Percentiles rank a stretch among this genome's conserved stretches.
phyloP scores from a whole-genome alignment of 2,113 vertebrate genomes.

The Microcebus griseorufus region DNA sequence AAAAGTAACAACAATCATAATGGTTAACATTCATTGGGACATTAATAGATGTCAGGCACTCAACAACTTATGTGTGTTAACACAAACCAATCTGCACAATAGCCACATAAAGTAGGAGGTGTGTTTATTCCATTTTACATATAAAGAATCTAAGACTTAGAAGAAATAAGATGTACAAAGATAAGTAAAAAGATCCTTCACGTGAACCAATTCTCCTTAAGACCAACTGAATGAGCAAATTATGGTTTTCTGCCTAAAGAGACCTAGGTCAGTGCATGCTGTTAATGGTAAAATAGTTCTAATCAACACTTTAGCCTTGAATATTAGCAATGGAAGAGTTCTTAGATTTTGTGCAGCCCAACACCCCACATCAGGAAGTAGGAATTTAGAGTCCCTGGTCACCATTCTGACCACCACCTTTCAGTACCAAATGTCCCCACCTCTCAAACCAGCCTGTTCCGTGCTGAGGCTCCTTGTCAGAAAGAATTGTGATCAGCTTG shows the following conservation, averaged over 20 bases:
- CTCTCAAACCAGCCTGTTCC: not conserved
- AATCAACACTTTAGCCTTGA: not conserved
- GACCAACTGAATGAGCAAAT: not conserved
- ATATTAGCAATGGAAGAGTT: not conserved
- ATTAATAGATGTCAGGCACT: not conserved
- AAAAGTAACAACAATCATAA: not conserved
- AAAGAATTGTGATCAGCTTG: not conserved
- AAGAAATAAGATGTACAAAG: not conserved
- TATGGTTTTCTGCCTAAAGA: not conserved
- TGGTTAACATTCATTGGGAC: not conserved
- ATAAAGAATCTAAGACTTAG: not conserved
- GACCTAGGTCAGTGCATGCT: not conserved
- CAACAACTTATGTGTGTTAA: not conserved
- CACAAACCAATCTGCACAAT: not conserved
- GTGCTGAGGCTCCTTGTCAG: not conserved
- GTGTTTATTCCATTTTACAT: not conserved
- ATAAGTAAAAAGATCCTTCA: not conserved
- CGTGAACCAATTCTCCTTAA: not conserved
- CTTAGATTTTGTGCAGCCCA: not conserved
- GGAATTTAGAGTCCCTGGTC: not conserved
- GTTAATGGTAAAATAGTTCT: not conserved
- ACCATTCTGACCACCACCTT: not conserved
- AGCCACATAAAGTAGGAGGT: not conserved
- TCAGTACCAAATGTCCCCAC: not conserved
- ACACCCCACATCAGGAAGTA: not conserved